phyloP scores from a whole-genome alignment of 2,113 vertebrate species.

The Crypturellus undulatus region DNA sequence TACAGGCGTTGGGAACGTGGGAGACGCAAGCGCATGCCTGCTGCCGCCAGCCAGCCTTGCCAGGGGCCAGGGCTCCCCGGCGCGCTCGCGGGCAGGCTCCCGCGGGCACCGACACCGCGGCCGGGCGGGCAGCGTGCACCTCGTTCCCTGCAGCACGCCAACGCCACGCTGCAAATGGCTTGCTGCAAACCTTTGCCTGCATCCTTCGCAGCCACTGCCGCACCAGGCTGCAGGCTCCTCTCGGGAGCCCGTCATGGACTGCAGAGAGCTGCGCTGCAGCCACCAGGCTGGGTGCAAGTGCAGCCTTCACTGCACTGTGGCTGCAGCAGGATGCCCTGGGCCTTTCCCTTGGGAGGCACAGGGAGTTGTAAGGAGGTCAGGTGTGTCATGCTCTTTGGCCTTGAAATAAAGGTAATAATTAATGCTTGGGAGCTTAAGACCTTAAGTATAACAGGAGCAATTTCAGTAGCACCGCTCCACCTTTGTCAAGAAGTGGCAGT shows the following conservation, averaged over 20 bases:
- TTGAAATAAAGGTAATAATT: neutral
- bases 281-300: neutral
- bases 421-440: neutral
- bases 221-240: fast-evolving
- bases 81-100: no score
- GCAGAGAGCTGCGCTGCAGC: neutral
- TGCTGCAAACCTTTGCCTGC: neutral
- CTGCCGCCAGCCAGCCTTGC: neutral
- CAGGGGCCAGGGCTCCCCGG: neutral
- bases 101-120: neutral
- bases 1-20: neutral
- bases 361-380: neutral
- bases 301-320: fast-evolving
- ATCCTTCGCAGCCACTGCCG: neutral
- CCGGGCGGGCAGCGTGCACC: fast-evolving
- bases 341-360: fast-evolving
- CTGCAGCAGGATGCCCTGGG: neutral
- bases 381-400: neutral
- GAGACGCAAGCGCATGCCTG: no score
- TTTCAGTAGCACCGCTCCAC: neutral
- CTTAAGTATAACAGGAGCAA: neutral
- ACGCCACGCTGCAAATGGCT: neutral
- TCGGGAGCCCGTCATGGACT: fast-evolving
- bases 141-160: neutral
- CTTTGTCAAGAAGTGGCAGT: neutral